Percentiles rank a stretch among this genome's conserved stretches.
phyloP scores from a whole-genome alignment of 1,140 invertebrate genomes.

The Rhagoletis zephyria region DNA sequence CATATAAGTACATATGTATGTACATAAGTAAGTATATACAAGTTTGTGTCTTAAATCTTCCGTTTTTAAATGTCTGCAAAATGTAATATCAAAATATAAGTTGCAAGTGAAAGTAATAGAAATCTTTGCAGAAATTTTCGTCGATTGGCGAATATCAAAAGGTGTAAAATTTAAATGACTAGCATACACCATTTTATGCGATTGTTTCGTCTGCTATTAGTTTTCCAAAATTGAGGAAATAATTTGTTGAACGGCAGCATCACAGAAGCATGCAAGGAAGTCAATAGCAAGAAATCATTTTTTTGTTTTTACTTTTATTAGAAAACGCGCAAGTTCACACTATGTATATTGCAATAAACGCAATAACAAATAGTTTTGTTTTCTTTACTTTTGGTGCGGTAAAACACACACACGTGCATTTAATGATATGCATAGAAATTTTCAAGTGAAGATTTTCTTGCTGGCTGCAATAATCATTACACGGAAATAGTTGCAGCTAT shows the following conservation, averaged over 20 bases:
- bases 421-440: background rate
- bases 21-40: background rate
- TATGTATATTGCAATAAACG: background rate
- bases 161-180: background rate
- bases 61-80: background rate
- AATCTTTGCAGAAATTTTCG: background rate
- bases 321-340: background rate
- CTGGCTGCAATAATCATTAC: background rate
- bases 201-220: background rate
- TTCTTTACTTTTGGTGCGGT: background rate
- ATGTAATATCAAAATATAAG: no score
- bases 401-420: background rate
- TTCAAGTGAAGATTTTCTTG: background rate
- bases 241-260: no score
- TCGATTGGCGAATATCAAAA: background rate
- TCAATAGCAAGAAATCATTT: background rate
- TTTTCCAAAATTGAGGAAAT: background rate
- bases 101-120: background rate
- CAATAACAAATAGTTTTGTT: background rate
- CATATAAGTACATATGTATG: no score
- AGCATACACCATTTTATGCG: background rate
- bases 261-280: background rate
- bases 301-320: background rate
- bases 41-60: conserved; percentile 36
- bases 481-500: background rate